Evolutionary conservation across 2,888 invertebrate species (phyloP).

Genomic region (Anoplius nigerrimus): DNA sequence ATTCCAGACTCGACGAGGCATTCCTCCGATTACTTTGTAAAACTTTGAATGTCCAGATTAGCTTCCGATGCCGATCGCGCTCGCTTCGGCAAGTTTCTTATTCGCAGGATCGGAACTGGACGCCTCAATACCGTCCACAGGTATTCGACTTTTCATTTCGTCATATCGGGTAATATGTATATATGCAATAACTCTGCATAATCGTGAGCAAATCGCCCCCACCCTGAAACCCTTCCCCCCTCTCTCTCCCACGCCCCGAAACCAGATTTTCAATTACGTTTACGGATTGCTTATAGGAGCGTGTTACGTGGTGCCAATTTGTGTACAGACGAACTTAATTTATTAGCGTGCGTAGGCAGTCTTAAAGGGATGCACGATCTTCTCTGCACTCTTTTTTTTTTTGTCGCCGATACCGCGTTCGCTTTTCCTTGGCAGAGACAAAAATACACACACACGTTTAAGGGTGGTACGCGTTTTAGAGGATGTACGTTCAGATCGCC

Average conservation of each 20-base stretch:
- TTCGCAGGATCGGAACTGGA: conserved; percentile 16
- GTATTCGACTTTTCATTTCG: conserved; percentile 22
- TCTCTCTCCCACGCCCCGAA: too few species aligned
- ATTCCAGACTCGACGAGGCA: background rate
- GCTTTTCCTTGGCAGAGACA: background rate
- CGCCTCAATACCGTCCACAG: conserved; percentile 45
- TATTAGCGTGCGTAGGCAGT: background rate
- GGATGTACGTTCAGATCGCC: too few species aligned
- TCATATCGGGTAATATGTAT: conserved; percentile 21
- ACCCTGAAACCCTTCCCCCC: conserved; percentile 1
- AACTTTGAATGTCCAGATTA: background rate
- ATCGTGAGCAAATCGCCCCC: background rate
- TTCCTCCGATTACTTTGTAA: background rate
- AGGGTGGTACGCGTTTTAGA: too few species aligned
- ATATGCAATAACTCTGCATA: conserved; percentile 17
- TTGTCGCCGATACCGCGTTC: background rate
- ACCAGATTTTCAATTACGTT: background rate
- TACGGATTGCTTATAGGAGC: conserved; percentile 20
- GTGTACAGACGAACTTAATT: conserved; percentile 22
- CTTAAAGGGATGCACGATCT: too few species aligned
- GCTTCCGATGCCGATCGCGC: background rate
- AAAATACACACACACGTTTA: background rate
- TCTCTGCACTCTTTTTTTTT: too few species aligned
- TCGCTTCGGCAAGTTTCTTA: background rate
- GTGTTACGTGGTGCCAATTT: conserved; percentile 43